Evolutionary conservation across 2,113 vertebrate genomes (phyloP), one percentile per base, ranked within the genome.

Genomic region (Electrona antarctica): DNA sequence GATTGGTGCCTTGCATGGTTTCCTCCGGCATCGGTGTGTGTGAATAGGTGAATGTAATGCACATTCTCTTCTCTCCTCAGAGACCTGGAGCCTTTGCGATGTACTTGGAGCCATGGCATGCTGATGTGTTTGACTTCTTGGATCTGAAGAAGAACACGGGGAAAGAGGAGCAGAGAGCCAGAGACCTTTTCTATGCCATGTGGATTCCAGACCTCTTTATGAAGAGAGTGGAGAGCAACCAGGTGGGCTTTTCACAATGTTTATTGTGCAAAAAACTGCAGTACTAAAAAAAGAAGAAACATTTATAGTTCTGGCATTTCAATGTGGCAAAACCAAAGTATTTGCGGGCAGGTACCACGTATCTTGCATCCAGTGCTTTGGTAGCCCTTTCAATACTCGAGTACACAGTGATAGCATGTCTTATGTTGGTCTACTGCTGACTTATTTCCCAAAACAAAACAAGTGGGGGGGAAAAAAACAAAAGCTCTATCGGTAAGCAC

Each of bases 191-290:
- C 91, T 99, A 95, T 2, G 98, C 93, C 0, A 88, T 99, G 78
- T 99, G 98, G 98, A 98, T 99, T 75, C 98, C 98, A 0, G 98
- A 99, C 82, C 97, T 99, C 74, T 99, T 99, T 78, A 99, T 99
- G 98, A 96, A 96, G 71, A 86, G 98, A 49, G 98, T 99, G 14
- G 98, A 98, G 86, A 95, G 89, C 76, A 99, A 99, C 91, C 92
- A 94, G 94, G 97, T 99, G 12, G 85, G 29, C 50, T 45, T 33
- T n/a, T n/a, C n/a, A n/a, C n/a, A n/a, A 41, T 41, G 33, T 41
- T 41, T 41, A 41, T 41, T 41, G 33, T 41, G 5, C 33, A 41
- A 41, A 21, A 21, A n/a, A n/a, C n/a, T n/a, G n/a, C n/a, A n/a
- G n/a, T 21, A 21, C 21, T 1, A 21, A 21, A 21, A 21, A 21